Base-by-base conservation (phyloP, 1,140 invertebrate genomes). In the Magallana angulata region DNA sequence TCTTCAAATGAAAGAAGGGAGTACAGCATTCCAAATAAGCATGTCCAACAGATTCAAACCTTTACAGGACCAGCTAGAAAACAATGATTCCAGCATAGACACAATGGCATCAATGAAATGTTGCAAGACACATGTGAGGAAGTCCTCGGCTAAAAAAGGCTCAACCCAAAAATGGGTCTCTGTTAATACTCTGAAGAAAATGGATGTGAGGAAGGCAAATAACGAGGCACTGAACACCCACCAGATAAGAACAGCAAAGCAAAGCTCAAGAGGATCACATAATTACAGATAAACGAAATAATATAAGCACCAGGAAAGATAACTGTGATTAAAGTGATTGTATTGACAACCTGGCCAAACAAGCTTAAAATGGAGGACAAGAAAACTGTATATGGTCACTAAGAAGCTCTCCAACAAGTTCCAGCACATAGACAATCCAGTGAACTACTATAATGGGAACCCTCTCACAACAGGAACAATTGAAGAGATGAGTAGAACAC, bases 161-260 rank as follows among this genome's bases (percentile, higher is more conserved):
- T 62, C 68, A 89, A 80, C 85, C 90, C 24, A 88, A 89, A 90
- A 91, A 8, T 90, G 90, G 90, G 86, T 89, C 7, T 85, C 90
- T 83, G 76, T 59, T 14, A 64, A 82, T n/a, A 88, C 90, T 18
- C 2, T 48, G 18, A 57, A 3, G 36, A 89, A 89, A 36, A 76
- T 89, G 9, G 71, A 90, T 83, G 82, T 68, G n/a, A 88, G 85
- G 80, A 89, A 88, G 16, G 57, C 59, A 48, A 87, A 86, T 62
- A 88, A 85, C 68, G 71, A 84, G 85, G 36, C 36, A 48, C 36
- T 48, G 36, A 48, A 48, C 36, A 48, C 36, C 36, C 2, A 5
- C 36, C 36, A 48, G 36, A 48, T 48, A 48, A 48, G 36, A 48
- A 2, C 36, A 4, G 36, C 5, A 48, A 36, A 36, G 36, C 58